A percentile compares a stretch with the other conserved stretches of the same genome.
Conservation (phyloP, 2,797 vertebrate species). For the Paguma larvata region DNA sequence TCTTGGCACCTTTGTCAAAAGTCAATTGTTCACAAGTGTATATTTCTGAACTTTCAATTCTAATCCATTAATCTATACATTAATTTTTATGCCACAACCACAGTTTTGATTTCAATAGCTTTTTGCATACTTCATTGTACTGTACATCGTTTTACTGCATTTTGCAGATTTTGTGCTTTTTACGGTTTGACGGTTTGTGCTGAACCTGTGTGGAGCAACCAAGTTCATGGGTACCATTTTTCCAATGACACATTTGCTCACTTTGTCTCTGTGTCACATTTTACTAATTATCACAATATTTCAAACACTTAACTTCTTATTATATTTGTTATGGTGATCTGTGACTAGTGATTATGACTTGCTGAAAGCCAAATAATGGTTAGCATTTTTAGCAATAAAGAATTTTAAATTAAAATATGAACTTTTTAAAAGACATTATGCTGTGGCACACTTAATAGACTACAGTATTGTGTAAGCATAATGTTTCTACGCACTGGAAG, state of each 20-base stretch:
- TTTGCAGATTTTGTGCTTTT: background rate
- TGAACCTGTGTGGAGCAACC: background rate
- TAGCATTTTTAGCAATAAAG: background rate
- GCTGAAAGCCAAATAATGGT: background rate
- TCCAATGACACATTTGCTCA: background rate
- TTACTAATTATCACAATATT: background rate
- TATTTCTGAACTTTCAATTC: constrained; percentile 13
- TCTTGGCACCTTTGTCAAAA: background rate
- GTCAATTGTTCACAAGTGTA: background rate
- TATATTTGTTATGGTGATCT: background rate
- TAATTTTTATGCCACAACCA: background rate
- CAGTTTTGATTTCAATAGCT: background rate
- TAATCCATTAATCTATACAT: background rate
- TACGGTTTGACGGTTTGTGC: background rate
- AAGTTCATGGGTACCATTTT: background rate
- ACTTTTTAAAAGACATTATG: background rate
- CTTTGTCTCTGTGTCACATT: background rate
- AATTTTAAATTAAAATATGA: background rate
- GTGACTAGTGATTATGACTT: background rate
- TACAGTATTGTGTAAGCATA: background rate
- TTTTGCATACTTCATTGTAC: background rate
- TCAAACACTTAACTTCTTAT: background rate
- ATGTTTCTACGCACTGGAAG: background rate
- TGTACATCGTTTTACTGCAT: background rate
- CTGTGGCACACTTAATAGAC: background rate